These are phyloP conservation scores for Arrhamphus sclerolepis DNA, from an alignment of 2,797 vertebrate genomes.

Conservation along the genomic window DNA sequence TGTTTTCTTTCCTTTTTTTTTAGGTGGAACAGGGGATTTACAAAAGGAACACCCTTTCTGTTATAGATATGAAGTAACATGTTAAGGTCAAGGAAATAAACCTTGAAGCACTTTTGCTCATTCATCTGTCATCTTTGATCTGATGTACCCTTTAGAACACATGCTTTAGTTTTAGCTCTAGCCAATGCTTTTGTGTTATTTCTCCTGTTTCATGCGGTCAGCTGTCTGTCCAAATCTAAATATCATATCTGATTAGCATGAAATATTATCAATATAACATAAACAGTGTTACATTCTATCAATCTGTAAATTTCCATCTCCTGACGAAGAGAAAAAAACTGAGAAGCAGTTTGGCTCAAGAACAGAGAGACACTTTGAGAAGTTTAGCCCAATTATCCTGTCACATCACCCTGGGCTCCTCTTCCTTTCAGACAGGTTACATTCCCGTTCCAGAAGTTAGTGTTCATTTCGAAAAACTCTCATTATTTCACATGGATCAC, in stretches of 20 bases:
- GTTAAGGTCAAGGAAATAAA: conserved; percentile 18
- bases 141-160: conserved; percentile 24
- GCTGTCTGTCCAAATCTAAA: conserved; percentile 2
- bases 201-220: conserved; percentile 1
- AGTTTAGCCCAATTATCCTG: conserved; percentile 49
- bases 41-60: conserved; percentile 8
- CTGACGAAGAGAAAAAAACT: conserved; percentile 3
- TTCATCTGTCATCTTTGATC: conserved; percentile 23
- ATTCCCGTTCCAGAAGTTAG: conserved; percentile 6
- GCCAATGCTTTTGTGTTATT: neutral
- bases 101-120: conserved; percentile 15
- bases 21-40: conserved; percentile 9
- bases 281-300: neutral
- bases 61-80: conserved; percentile 29
- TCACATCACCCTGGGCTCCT: conserved; percentile 36
- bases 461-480: conserved; percentile 32
- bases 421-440: conserved; percentile 24
- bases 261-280: neutral
- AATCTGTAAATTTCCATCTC: too few species aligned
- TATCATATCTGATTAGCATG: neutral
- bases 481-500: conserved; percentile 14
- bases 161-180: conserved; percentile 6
- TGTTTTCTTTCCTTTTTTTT: neutral
- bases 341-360: conserved; percentile 31
- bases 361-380: conserved; percentile 49